phyloP scores from a whole-genome alignment of 2,888 invertebrate genomes.

The Agrotis segetum region DNA sequence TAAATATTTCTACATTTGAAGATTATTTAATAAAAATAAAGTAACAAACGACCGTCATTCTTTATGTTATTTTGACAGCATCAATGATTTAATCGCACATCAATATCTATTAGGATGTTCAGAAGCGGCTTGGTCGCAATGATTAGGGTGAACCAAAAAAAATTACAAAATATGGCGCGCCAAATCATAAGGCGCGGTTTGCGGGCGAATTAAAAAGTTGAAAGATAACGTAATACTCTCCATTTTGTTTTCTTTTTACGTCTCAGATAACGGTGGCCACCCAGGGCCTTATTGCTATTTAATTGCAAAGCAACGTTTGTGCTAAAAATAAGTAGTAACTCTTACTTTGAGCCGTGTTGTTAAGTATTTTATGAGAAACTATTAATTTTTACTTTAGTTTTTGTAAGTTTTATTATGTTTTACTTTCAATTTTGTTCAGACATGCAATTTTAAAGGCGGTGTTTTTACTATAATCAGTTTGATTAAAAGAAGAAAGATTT shows the following conservation, averaged over 20 bases:
- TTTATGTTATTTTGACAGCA: slow-evolving; percentile 39
- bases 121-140: slow-evolving; percentile 29
- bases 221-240: slow-evolving; percentile 27
- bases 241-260: slow-evolving; percentile 25
- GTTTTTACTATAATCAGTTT: not conserved
- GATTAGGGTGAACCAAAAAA: slow-evolving; percentile 19
- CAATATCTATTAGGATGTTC: slow-evolving; percentile 31
- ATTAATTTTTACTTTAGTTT: slow-evolving; percentile 28
- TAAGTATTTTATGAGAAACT: slow-evolving; percentile 39
- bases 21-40: slow-evolving; percentile 1
- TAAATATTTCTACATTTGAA: not conserved
- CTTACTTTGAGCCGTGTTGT: slow-evolving; percentile 30
- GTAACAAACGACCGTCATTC: slow-evolving; percentile 20
- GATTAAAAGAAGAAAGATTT: not conserved
- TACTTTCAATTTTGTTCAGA: slow-evolving; percentile 17
- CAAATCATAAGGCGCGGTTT: slow-evolving; percentile 24
- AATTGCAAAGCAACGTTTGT: slow-evolving; percentile 45
- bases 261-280: slow-evolving; percentile 48
- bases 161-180: not conserved
- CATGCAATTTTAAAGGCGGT: not conserved
- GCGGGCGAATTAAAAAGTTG: slow-evolving; percentile 26
- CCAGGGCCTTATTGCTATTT: slow-evolving; percentile 51
- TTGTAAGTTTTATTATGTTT: slow-evolving; percentile 22
- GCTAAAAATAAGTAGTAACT: slow-evolving; percentile 36
- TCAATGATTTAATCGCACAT: slow-evolving; percentile 29